Evolutionary conservation across 2,113 vertebrate species (phyloP), one percentile per base, ranked within the genome.

Genomic region (Addax nasomaculatus): DNA sequence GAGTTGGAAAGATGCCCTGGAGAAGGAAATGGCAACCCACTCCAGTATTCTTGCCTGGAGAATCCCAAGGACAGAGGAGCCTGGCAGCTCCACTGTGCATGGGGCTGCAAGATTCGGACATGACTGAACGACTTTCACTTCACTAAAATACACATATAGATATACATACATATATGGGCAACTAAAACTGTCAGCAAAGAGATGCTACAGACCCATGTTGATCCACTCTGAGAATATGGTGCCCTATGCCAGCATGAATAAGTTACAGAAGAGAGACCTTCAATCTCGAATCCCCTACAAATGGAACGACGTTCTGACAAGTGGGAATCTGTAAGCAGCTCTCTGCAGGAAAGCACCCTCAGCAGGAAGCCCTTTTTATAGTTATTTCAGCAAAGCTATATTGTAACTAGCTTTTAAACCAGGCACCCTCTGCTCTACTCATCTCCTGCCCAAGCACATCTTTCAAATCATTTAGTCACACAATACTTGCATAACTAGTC

Each of bases 91-190:
- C 64, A 36, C 64, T 36, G 64, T 36, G n/a, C 33, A 36, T 36
- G 17, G 64, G 64, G 64, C 36, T 1, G 1, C 17, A 67, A 21
- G 64, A 67, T n/a, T 67, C 0, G 0, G n/a, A 36, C 64, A 21
- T 36, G 64, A 67, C 33, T 67, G 33, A 67, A n/a, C 0, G 64
- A 67, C 33, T n/a, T n/a, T n/a, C 8, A n/a, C 64, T 17, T 67
- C 33, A n/a, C 16, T 67, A n/a, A 67, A 67, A n/a, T n/a, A 64
- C 16, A 64, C 3, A 64, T 33, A 17, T 17, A 64, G 3, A 67
- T 19, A 67, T 0, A 21, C 2, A 5, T 30, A 17, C 47, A 6
- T 17, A 33, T 30, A 30, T 2, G 16, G 45, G 47, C 10, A 80
- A 80, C 47, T 80, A 33, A 80, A 51, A 33, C 17, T 80, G 10